These are phyloP conservation scores for Cuniculus paca DNA, from an alignment of 2,797 vertebrate species.

Conservation along the genomic window DNA sequence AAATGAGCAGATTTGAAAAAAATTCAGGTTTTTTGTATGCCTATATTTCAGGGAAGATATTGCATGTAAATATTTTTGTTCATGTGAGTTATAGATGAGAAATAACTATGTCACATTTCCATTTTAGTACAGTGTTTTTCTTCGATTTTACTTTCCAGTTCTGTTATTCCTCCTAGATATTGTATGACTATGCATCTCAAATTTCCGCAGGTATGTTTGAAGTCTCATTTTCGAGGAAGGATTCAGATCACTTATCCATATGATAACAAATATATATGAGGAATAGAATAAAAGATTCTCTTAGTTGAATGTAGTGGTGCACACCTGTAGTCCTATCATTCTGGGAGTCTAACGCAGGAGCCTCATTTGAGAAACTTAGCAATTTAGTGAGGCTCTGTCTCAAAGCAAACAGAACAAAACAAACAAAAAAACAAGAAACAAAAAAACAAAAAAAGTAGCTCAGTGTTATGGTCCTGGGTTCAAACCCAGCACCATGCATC, in stretches of 20 bases:
- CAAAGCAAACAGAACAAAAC: too few relatives aligned
- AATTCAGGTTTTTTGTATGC: constrained; percentile 19
- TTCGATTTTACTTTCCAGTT: background rate
- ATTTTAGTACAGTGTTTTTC: constrained; percentile 29
- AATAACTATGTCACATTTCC: background rate
- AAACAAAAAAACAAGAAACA: background rate
- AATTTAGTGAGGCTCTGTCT: background rate
- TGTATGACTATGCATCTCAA: background rate
- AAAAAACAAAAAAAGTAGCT: background rate
- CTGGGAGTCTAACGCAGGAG: background rate
- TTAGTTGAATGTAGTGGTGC: background rate
- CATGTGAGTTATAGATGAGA: constrained; percentile 9
- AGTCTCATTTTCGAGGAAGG: constrained; percentile 37
- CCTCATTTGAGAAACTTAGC: background rate
- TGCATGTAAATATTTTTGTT: constrained; percentile 19
- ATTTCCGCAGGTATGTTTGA: background rate
- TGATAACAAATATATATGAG: background rate
- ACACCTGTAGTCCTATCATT: background rate
- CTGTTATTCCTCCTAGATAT: background rate
- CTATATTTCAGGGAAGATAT: background rate
- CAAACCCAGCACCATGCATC: background rate
- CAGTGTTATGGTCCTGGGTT: background rate
- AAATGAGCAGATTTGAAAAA: constrained; percentile 39
- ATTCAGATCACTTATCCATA: background rate
- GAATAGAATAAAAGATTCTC: background rate